Base-by-base conservation (phyloP, 1,140 invertebrate genomes). In the Helicorthomorpha holstii region DNA sequence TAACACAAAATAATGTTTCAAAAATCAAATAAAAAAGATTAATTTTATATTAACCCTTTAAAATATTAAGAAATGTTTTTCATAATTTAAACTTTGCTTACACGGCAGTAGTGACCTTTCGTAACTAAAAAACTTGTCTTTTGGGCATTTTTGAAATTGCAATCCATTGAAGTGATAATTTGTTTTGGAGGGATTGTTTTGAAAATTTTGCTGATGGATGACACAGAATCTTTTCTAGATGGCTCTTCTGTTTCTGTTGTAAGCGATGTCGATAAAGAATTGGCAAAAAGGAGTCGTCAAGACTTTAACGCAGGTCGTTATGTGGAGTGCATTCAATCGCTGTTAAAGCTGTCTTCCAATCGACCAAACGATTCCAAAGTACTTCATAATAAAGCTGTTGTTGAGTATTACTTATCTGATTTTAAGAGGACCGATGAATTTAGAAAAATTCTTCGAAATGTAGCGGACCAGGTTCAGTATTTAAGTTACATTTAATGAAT, bases 341-440 rank as follows among this genome's bases (percentile, higher is more conserved):
- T 86, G 41, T 70, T 69, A 27, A 75, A 79, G 60, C 61, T 86
- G 21, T 73, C 76, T 50, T 58, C 63, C 2, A 63, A 73, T 21
- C 69, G 75, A 25, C 72, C 75, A 1, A 73, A 70, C 34, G 81
- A 85, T 63, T 65, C 75, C 0, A 85, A 85, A 63, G 74, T 85
- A 16, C 64, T 74, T 0, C 80, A 83, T 56, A 87, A 88, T 61
- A 78, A 77, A 62, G 73, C 76, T 3, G 74, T 87, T 0, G 75
- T 74, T 1, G 80, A 84, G 53, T 85, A 79, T 65, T 82, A 78
- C 60, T 74, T 76, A 57, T 75, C 71, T 57, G 76, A 82, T 27
- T 71, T 80, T 52, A 81, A 75, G 50, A 81, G 84, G 56, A 76
- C 79, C 12, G 77, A 82, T 27, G 68, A 76, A 34, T 80, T 88